A percentile compares a stretch with the other conserved stretches of the same genome.
These are phyloP conservation scores for Trichonephila inaurata DNA, from an alignment of 1,140 invertebrate species.

Conservation along the genomic window DNA sequence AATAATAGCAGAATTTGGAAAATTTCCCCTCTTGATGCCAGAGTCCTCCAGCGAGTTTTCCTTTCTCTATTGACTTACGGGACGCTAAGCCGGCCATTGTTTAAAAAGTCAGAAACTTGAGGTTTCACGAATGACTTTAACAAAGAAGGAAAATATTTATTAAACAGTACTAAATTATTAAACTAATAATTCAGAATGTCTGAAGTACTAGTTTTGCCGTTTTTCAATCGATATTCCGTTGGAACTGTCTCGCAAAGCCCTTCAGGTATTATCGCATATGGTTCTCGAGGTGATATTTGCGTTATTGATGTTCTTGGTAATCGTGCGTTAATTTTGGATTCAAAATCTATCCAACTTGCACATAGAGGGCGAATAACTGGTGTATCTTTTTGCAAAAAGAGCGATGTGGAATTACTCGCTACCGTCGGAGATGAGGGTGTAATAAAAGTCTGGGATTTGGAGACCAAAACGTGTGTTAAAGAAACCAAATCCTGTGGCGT, in stretches of 20 bases:
- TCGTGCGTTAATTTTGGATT: constrained; percentile 21
- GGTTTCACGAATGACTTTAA: too few relatives aligned
- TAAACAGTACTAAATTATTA: not conserved
- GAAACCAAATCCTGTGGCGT: not conserved
- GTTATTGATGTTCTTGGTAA: not conserved
- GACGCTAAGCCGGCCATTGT: too few relatives aligned
- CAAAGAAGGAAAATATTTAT: too few relatives aligned
- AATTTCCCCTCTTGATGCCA: too few relatives aligned
- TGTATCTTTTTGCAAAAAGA: constrained; percentile 21
- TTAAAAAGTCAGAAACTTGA: too few relatives aligned
- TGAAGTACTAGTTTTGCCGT: not conserved
- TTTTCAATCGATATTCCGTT: not conserved
- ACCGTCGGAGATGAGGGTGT: not conserved
- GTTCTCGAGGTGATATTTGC: constrained; percentile 5
- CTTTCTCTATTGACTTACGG: too few relatives aligned
- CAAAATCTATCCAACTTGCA: not conserved
- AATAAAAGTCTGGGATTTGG: constrained; percentile 63
- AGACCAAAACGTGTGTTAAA: not conserved
- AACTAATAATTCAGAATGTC: not conserved
- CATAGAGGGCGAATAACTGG: not conserved
- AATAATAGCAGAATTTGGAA: too few relatives aligned
- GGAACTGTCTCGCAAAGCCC: not conserved
- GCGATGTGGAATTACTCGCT: not conserved
- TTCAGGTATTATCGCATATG: constrained; percentile 58
- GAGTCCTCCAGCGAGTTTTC: too few relatives aligned